Evolutionary conservation across 2,888 invertebrate species (phyloP), one percentile per base, ranked within the genome.

Genomic region (Drosophila lutescens): DNA sequence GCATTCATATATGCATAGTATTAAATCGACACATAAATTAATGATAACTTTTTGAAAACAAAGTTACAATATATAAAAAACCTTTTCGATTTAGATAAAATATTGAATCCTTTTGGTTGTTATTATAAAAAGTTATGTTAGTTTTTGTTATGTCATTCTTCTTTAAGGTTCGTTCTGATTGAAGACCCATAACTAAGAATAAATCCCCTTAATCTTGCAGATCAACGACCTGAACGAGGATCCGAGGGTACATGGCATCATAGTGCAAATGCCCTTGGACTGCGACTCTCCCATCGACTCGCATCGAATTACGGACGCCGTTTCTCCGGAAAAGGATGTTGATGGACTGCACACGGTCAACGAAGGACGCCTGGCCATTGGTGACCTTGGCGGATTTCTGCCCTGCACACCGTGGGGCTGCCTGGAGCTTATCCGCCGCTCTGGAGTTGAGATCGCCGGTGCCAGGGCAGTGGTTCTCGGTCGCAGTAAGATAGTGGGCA

Each of bases 331-430:
- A 49, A 99, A 99, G 93, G 99, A 99, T 93, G 98, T 99, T 17
- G 99, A 99, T 92, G 99, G 98, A 0, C 93, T 99, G 60, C 97
- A 98, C 90, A 97, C 98, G 1, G 94, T 97, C 50, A 99, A 99
- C 92, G 98, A 99, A 90, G 99, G 99, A 1, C 95, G 96, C 74
- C 94, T 98, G 5, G 96, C 98, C 0, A 95, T 97, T 63, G 98
- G 98, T 1, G 98, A 99, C 90, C 93, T 98, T 84, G 93, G 94
- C 2, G 97, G 98, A 44, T 98, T 99, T 91, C 91, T 99, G 54
- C 99, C 99, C 0, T 99, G 99, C 92, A 99, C 99, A 0, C 99
- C 99, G 0, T 96, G 96, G 76, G 99, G 99, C 3, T 98, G 98
- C 89, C 94, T 99, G 72, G 98, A 99, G 91, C 56, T 92, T 12